phyloP scores from a whole-genome alignment of 2,113 vertebrate genomes.

The Herpailurus yagouaroundi region DNA sequence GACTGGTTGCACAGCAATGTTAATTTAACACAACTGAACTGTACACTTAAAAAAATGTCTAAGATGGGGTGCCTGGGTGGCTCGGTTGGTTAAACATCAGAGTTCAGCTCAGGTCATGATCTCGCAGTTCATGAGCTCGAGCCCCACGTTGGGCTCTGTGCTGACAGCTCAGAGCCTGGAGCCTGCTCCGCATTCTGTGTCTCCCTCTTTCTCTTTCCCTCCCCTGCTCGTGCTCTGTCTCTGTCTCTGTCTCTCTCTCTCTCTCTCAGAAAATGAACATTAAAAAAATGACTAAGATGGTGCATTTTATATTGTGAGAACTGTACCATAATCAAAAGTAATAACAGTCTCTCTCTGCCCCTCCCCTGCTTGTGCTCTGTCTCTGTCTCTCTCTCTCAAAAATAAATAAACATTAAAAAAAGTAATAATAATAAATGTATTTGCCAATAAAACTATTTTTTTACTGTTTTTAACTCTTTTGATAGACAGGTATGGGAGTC shows the following conservation, averaged over 20 bases:
- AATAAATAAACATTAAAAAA: no score
- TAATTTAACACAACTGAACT: neutral
- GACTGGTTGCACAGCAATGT: neutral
- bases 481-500: neutral
- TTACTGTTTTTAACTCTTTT: neutral
- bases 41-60: neutral
- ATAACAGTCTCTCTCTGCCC: no score
- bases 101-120: neutral
- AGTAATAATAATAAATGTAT: neutral
- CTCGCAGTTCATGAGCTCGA: neutral
- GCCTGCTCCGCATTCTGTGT: neutral
- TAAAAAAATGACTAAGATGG: neutral
- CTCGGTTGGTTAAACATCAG: neutral
- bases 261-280: neutral
- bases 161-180: neutral
- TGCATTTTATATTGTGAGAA: neutral
- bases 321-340: neutral
- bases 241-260: no score
- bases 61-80: neutral
- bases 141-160: neutral
- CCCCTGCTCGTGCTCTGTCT: neutral
- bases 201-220: neutral
- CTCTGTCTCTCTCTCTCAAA: no score
- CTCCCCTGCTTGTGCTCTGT: no score
- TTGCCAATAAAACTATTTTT: neutral